A percentile compares a stretch with the other conserved stretches of the same genome.
These are phyloP conservation scores for Proctacanthus coquilletti DNA, from an alignment of 1,140 invertebrate species.

Conservation along the genomic window DNA sequence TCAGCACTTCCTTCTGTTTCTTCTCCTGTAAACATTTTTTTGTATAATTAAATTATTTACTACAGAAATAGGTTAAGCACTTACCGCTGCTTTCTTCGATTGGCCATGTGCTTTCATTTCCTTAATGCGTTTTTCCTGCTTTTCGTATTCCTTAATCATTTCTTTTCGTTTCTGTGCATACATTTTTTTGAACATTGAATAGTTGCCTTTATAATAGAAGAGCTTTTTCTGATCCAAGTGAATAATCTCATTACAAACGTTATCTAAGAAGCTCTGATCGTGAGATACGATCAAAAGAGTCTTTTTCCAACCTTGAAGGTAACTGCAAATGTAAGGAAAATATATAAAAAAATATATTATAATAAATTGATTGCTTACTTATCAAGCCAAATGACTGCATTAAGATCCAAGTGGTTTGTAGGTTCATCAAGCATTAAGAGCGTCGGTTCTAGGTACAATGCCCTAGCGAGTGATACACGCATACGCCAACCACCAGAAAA, in stretches of 20 bases:
- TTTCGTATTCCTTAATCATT: constrained; percentile 94
- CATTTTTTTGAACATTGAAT: constrained; percentile 99
- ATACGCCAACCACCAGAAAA: constrained; percentile 98
- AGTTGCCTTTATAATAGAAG: constrained; percentile 97
- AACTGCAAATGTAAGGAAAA: constrained; percentile 37
- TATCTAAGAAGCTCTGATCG: constrained; percentile 98
- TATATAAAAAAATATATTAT: not conserved
- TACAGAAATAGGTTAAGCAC: not conserved
- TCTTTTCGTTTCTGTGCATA: constrained; percentile 89
- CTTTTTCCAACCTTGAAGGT: constrained; percentile 95
- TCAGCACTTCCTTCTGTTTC: constrained; percentile 81
- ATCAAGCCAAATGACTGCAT: constrained; percentile 98
- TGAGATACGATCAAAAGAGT: constrained; percentile 95
- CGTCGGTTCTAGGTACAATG: constrained; percentile 84
- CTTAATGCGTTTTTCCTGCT: constrained; percentile 90
- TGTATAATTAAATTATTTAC: not conserved
- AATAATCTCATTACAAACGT: constrained; percentile 97
- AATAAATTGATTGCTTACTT: constrained; percentile 48
- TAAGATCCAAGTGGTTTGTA: constrained; percentile 85
- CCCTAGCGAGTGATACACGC: constrained; percentile 89
- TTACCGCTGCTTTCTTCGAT: constrained; percentile 74
- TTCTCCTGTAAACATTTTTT: constrained; percentile 39
- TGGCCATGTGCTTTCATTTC: constrained; percentile 90
- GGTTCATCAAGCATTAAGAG: constrained; percentile 94
- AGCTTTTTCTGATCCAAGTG: constrained; percentile 91